These are phyloP conservation scores for Mylabris phalerata DNA, from an alignment of 1,140 invertebrate species.

Conservation along the genomic window DNA sequence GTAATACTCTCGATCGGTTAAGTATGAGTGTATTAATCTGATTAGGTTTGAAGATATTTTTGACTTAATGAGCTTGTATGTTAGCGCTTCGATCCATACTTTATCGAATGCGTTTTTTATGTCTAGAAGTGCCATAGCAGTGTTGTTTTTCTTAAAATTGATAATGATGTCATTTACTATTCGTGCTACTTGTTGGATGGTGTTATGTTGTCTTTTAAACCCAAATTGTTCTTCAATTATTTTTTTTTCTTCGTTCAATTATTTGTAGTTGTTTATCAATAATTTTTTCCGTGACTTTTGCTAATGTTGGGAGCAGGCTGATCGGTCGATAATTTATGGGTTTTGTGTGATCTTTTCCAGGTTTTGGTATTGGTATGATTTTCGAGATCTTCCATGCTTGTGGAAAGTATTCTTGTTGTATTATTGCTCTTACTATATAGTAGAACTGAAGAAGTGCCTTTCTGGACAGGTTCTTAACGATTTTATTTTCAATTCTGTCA, in stretches of 20 bases:
- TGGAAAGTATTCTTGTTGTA: conserved; percentile 33
- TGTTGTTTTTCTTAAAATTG: conserved; percentile 16
- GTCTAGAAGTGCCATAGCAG: conserved; percentile 23
- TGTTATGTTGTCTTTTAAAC: conserved; percentile 20
- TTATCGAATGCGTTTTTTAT: conserved; percentile 33
- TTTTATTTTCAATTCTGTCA: conserved; percentile 27
- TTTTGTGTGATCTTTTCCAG: conserved; percentile 24
- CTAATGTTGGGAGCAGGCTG: conserved; percentile 31
- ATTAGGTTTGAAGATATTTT: background rate
- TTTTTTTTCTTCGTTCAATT: conserved; percentile 19
- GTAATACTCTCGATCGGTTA: background rate
- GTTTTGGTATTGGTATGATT: conserved; percentile 34
- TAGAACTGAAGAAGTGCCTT: conserved; percentile 27
- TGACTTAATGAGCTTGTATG: conserved; percentile 24
- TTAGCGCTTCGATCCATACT: conserved; percentile 29
- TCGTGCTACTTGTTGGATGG: conserved; percentile 21
- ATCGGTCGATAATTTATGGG: conserved; percentile 38
- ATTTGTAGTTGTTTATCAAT: conserved; percentile 27
- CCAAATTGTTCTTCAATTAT: conserved; percentile 26
- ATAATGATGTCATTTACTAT: conserved; percentile 20
- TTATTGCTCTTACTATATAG: conserved; percentile 32
- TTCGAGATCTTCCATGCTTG: conserved; percentile 33
- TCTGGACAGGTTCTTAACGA: conserved; percentile 27
- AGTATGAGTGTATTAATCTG: conserved; percentile 2
- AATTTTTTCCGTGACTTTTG: conserved; percentile 38